Evolutionary conservation across 2,888 invertebrate species (phyloP).

Genomic region (Xanthostigma xanthostigma): DNA sequence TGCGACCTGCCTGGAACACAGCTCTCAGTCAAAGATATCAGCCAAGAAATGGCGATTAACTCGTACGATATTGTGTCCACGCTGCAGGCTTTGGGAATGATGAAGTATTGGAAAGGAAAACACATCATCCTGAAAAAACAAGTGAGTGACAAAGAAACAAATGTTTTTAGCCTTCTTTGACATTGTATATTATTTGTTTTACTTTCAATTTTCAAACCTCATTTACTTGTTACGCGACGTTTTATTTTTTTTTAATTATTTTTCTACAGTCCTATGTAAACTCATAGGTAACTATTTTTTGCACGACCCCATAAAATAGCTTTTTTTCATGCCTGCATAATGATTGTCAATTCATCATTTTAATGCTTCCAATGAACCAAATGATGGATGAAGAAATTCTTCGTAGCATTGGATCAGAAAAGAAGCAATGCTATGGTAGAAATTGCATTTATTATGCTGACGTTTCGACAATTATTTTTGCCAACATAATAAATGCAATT

Average conservation of each 20-base stretch:
- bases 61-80: conserved; percentile 97
- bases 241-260: neutral
- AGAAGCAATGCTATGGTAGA: too few relatives aligned
- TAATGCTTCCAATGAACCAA: neutral
- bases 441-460: too few relatives aligned
- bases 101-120: conserved; percentile 99
- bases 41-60: conserved; percentile 88
- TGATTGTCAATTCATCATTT: too few relatives aligned
- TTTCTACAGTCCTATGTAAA: neutral
- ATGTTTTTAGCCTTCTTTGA: too few relatives aligned
- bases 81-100: conserved; percentile 86
- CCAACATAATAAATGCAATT: too few relatives aligned
- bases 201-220: neutral
- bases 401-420: too few relatives aligned
- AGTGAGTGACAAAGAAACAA: conserved; percentile 31
- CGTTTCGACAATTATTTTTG: too few relatives aligned
- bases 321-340: too few relatives aligned
- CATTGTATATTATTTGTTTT: too few relatives aligned
- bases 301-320: too few relatives aligned
- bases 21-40: conserved; percentile 79
- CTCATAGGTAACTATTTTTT: too few relatives aligned
- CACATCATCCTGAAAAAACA: conserved; percentile 91
- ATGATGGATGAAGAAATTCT: too few relatives aligned
- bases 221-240: neutral
- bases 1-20: conserved; percentile 80